phyloP scores from a whole-genome alignment of 2,797 vertebrate genomes.

The Anniella stebbinsi region DNA sequence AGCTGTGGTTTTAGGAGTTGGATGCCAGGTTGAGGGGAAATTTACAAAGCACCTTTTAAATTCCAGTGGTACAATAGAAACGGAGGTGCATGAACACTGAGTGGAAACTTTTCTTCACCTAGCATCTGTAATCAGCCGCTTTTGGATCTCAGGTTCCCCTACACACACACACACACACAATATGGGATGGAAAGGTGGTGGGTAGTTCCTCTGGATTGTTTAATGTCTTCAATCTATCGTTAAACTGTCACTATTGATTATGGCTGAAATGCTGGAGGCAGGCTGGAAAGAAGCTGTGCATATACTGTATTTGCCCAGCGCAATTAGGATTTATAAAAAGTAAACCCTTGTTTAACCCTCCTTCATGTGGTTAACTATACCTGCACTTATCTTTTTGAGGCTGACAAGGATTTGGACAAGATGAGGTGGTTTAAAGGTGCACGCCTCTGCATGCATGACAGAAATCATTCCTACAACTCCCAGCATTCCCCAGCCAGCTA shows the following conservation, averaged over 20 bases:
- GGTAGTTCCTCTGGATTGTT: slow-evolving; percentile 49
- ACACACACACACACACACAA: too few relatives aligned
- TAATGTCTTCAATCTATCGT: slow-evolving; percentile 63
- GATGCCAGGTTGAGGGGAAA: background rate
- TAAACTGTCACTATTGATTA: slow-evolving; percentile 65
- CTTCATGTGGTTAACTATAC: slow-evolving; percentile 58
- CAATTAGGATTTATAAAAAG: slow-evolving; percentile 59
- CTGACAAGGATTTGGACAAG: slow-evolving; percentile 53
- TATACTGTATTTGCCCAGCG: slow-evolving; percentile 34
- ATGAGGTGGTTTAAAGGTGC: slow-evolving; percentile 36
- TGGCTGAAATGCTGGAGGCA: slow-evolving; percentile 58
- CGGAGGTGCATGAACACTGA: background rate
- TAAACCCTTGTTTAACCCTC: slow-evolving; percentile 61
- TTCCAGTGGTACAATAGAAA: background rate
- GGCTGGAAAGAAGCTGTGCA: slow-evolving; percentile 52
- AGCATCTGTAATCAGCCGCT: slow-evolving; percentile 55
- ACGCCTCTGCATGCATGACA: background rate
- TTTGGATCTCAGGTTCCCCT: slow-evolving; percentile 42
- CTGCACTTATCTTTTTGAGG: slow-evolving; percentile 10
- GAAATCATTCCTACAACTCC: too few relatives aligned
- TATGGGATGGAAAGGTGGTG: background rate
- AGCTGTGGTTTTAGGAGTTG: background rate
- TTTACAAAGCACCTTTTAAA: background rate
- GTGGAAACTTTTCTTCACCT: slow-evolving; percentile 25
- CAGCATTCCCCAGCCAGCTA: too few relatives aligned